Base-by-base conservation (phyloP, 2,888 invertebrate species). In the Sepioteuthis lessoniana region DNA sequence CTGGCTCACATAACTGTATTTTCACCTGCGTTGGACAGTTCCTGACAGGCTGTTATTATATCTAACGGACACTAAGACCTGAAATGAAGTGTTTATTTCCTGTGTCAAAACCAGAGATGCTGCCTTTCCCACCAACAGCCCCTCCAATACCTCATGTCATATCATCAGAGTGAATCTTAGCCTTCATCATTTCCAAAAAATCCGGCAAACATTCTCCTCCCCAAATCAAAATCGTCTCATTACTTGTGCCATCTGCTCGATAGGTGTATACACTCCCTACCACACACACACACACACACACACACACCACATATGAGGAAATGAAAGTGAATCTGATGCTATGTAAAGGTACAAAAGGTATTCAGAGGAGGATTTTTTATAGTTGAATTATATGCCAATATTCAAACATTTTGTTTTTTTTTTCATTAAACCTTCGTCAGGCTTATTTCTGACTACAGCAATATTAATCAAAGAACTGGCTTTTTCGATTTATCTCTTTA, bases 1-100 rank as follows among this genome's bases (percentile, higher is more conserved):
- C 76, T 76, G n/a, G 76, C 76, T 76, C 76, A 76, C 76, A 76
- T 76, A 76, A 76, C 76, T n/a, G 76, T 76, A 76, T 76, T 76
- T 76, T 76, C 76, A 76, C 76, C 76, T 76, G 76, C 76, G 76
- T 76, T 76, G 76, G 76, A 76, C 76, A 76, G 76, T 76, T n/a
- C 76, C 76, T 76, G 76, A 76, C 76, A 76, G 76, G 76, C 76
- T 19, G 76, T 76, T 76, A 76, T 76, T 76, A 76, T 76, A 76
- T 76, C 76, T 35, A 76, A 35, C 76, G 76, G 76, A 76, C 76
- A 76, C n/a, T 76, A 35, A 76, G 76, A 76, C 76, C 76, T 76
- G 76, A 76, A 76, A 76, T 76, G 76, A 76, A 76, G 76, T 76
- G 76, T 76, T 76, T 76, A 76, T 76, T 76, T 76, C 76, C 76